Evolutionary conservation across 2,113 vertebrate genomes (phyloP), one percentile per base, ranked within the genome.

Genomic region (Sardina pilchardus): DNA sequence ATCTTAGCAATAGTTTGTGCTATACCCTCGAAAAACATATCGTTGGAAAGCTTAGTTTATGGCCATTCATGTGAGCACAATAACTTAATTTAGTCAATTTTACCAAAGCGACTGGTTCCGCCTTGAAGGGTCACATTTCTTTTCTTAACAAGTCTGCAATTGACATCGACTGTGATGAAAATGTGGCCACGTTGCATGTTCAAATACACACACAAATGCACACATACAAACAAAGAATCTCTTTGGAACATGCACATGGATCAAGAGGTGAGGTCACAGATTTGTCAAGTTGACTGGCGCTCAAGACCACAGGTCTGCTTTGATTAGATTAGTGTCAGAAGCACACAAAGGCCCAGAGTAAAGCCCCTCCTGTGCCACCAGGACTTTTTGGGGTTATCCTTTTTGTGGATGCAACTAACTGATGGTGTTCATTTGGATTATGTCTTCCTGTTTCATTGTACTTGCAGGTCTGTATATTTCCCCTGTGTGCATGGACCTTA

Each of bases 311-410:
- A 81, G 53, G 9, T 16, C 14, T 84, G 4, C 75, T 80, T 85
- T 39, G 47, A 85, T 81, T 34, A 81, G 83, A 84, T 81, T 24
- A 85, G 1, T 43, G 47, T 81, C 71, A 19, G 8, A 48, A 34
- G 14, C 16, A 67, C 17, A 83, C 82, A 59, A 59, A 83, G 44
- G 21, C n/a, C 63, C 4, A 10, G 16, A 1, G 12, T 36, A 78
- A 78, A 78, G 63, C 71, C 71, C 2, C 34, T 59, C 71, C 71
- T 78, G 26, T 78, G 71, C 71, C 71, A 78, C 30, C 30, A 78
- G 71, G 71, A 78, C 17, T 78, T 59, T 59, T 6, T 26, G 63
- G 30, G 14, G 7, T 10, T 78, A 78, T 39, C 36, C 71, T 34
- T 39, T 78, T 78, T 78, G 30, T 78, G 8, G 1, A 78, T 5